phyloP scores from a whole-genome alignment of 2,888 invertebrate genomes.

The Saturnia pavonia region DNA sequence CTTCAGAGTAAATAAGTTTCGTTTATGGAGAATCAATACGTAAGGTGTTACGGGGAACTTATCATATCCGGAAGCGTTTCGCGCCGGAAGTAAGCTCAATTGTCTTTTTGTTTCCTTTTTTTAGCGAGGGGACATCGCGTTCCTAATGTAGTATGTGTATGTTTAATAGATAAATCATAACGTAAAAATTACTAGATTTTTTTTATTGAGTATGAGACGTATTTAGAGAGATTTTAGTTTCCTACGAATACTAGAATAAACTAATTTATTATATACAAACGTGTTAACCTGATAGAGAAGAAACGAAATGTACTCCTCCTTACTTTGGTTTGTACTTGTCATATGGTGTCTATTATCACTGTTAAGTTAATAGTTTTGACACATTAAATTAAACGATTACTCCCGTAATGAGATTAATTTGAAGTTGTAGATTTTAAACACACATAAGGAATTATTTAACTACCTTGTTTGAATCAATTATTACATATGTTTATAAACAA shows the following conservation, averaged over 20 bases:
- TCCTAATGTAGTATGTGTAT: constrained; percentile 39
- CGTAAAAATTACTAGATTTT: not conserved
- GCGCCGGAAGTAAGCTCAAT: constrained; percentile 61
- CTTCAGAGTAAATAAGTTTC: not conserved
- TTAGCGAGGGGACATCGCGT: constrained; percentile 53
- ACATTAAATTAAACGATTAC: no score
- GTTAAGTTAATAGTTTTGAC: no score
- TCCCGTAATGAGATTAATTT: no score
- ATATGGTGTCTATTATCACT: no score
- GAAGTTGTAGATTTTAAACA: no score
- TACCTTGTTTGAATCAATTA: not conserved
- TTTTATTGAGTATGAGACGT: not conserved
- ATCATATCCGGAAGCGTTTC: constrained; percentile 62
- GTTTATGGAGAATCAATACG: constrained; percentile 16
- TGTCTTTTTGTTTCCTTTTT: constrained; percentile 59
- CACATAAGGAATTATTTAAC: no score
- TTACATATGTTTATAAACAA: not conserved
- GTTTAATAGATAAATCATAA: constrained; percentile 31
- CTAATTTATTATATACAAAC: not conserved
- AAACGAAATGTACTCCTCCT: no score
- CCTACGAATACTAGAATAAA: not conserved
- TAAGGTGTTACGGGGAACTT: constrained; percentile 24
- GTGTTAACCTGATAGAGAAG: no score
- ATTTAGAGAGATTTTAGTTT: not conserved
- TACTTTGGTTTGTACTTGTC: no score